Percentiles rank a stretch among this genome's conserved stretches.
Conservation (phyloP, 1,140 invertebrate species). For the Lordiphosa collinella region DNA sequence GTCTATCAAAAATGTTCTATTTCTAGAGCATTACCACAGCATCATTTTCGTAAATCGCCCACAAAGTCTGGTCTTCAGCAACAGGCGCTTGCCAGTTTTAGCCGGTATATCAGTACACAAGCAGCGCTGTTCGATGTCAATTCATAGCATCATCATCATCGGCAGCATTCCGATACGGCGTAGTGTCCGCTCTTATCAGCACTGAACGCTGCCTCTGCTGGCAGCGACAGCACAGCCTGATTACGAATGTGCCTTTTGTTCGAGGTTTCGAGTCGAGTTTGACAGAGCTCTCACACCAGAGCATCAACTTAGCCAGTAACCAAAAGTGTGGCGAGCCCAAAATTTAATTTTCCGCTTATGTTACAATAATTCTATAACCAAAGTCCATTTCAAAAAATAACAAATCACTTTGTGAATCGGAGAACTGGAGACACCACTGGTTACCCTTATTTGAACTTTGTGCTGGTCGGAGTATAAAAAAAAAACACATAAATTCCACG, state of each 20-base stretch:
- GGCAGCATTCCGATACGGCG: slow-evolving; percentile 26
- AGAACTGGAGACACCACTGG: too few species aligned
- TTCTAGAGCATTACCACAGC: neutral
- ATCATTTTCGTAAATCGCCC: neutral
- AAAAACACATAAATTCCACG: slow-evolving; percentile 5
- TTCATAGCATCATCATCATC: slow-evolving; percentile 23
- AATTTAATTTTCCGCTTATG: slow-evolving; percentile 5
- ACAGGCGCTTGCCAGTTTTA: slow-evolving; percentile 54
- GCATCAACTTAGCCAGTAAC: slow-evolving; percentile 46
- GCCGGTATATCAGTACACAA: slow-evolving; percentile 34
- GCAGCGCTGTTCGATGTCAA: neutral
- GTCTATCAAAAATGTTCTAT: too few species aligned
- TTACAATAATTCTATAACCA: slow-evolving; percentile 3
- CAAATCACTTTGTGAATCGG: too few species aligned
- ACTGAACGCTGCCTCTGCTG: slow-evolving; percentile 17
- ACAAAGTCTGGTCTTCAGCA: slow-evolving; percentile 40
- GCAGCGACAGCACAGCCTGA: slow-evolving; percentile 40
- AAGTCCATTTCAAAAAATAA: slow-evolving; percentile 14
- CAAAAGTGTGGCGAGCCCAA: slow-evolving; percentile 47
- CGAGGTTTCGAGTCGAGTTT: slow-evolving; percentile 70
- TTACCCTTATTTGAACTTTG: too few species aligned
- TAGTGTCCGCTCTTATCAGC: slow-evolving; percentile 12
- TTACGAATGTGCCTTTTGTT: slow-evolving; percentile 64
- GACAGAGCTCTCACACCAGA: slow-evolving; percentile 34
- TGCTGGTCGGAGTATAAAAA: too few species aligned